Conservation (phyloP, 2,888 invertebrate species). For the Lymantria dispar region DNA sequence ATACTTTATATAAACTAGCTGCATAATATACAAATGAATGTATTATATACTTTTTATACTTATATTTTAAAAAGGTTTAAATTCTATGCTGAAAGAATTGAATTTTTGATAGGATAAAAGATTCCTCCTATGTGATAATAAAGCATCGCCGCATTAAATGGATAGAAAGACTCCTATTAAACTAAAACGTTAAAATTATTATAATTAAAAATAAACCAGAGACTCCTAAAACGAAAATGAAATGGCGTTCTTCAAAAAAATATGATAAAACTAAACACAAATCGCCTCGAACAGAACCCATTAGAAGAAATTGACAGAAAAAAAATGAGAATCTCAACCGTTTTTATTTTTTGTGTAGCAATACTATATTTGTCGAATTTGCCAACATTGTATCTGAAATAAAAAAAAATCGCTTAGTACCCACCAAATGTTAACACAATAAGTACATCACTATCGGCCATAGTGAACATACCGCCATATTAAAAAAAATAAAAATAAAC, state of each 20-base stretch:
- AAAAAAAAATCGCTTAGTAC: neutral
- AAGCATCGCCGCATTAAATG: slow-evolving; percentile 19
- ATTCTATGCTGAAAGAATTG: neutral
- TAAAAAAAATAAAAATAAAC: neutral
- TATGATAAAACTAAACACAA: slow-evolving; percentile 33
- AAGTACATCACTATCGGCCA: neutral
- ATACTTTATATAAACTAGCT: neutral
- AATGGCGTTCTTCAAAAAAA: slow-evolving; percentile 27
- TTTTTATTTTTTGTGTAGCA: neutral
- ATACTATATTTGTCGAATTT: neutral
- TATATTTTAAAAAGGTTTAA: neutral
- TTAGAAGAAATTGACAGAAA: slow-evolving; percentile 13
- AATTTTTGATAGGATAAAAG: neutral
- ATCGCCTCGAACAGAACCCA: slow-evolving; percentile 14
- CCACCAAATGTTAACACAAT: neutral
- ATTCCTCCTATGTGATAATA: neutral
- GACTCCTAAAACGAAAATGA: slow-evolving; percentile 24
- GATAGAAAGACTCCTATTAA: slow-evolving; percentile 1
- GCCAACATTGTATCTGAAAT: neutral
- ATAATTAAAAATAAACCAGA: slow-evolving; percentile 26
- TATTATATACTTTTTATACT: neutral
- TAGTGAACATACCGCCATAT: neutral
- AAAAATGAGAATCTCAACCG: slow-evolving; percentile 11
- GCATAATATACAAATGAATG: no score
- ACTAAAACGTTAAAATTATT: slow-evolving; percentile 31